Evolutionary conservation across 2,888 invertebrate genomes (phyloP), one percentile per base, ranked within the genome.

Genomic region (Zygothrica quintamaculata): DNA sequence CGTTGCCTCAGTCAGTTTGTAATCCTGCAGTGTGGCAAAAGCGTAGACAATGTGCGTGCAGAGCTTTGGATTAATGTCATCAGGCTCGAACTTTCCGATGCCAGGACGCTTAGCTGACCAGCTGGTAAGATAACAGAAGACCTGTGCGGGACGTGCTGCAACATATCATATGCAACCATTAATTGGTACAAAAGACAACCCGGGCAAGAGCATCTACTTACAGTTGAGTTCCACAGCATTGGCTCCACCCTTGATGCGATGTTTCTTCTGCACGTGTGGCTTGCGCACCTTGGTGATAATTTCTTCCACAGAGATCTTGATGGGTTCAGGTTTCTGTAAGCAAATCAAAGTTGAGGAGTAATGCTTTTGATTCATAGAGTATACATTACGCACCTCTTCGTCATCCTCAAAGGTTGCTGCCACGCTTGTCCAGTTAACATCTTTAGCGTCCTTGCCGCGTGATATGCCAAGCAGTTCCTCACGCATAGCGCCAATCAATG

Each of bases 21-120:
- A 95, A 71, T 97, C 96, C 88, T 96, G 96, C 22, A 98, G 92
- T 0, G 97, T 96, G 0, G 97, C 98, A 90, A 99, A 99, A 1
- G 99, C 97, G 89, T 97, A 99, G 60, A 99, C 95, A 31, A 99
- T 92, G 91, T 99, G 98, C 0, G 98, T 98, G 91, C 99, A 99
- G 0, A 98, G 94, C 9, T 93, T 93, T 0, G 98, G 93, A 88
- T 98, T 96, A 34, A 99, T 94, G 89, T 97, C 95, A 78, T 97
- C 97, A 0, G 98, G 98, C 64, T 93, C 94, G 92, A 97, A 99
- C 88, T 95, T 95, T 8, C 97, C 98, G 2, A 94, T 93, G 52
- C 97, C 96, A 0, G 96, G 96, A 51, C 98, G 93, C 90, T 98
- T 98, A 65, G 96, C 94, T 0, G 98, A 97, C 98, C 99, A 99